Percentiles rank a stretch among this genome's conserved stretches.
These are phyloP conservation scores for Axea sp. DNA, from an alignment of 2,888 invertebrate species.

Conservation along the genomic window DNA sequence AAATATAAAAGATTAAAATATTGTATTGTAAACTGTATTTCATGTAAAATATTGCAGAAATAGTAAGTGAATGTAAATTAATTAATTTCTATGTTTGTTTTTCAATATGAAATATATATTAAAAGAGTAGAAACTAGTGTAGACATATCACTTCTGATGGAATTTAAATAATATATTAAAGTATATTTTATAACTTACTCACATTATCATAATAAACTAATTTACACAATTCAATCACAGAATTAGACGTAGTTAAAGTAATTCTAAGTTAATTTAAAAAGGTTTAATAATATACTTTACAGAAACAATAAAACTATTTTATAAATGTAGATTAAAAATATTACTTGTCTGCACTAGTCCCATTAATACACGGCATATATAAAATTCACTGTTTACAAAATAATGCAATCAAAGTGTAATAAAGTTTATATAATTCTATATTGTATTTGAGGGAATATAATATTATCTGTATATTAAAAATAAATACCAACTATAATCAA, in stretches of 20 bases:
- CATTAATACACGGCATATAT: neutral
- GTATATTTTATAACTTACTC: neutral
- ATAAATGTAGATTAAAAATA: neutral
- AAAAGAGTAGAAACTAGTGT: constrained; percentile 29
- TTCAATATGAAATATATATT: constrained; percentile 9
- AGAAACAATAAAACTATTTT: too few relatives aligned
- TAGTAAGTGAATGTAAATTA: constrained; percentile 2
- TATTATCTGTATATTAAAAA: constrained; percentile 29
- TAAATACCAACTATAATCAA: constrained; percentile 25
- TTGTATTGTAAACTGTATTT: constrained; percentile 12
- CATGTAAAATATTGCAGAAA: constrained; percentile 17
- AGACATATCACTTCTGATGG: constrained; percentile 8
- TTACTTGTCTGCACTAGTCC: constrained; percentile 24
- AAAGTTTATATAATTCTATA: constrained; percentile 8
- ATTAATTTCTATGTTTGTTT: too few relatives aligned
- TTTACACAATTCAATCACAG: constrained; percentile 25
- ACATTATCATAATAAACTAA: too few relatives aligned
- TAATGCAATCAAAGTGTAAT: constrained; percentile 13
- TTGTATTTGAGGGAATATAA: constrained; percentile 39
- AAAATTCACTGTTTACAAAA: constrained; percentile 8
- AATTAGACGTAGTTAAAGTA: too few relatives aligned
- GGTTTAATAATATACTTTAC: too few relatives aligned
- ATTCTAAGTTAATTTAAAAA: too few relatives aligned
- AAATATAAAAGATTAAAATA: constrained; percentile 21
- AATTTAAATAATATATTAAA: constrained; percentile 12